Evolutionary conservation across 1,140 invertebrate species (phyloP), one percentile per base, ranked within the genome.

Genomic region (Drosophila santomea): DNA sequence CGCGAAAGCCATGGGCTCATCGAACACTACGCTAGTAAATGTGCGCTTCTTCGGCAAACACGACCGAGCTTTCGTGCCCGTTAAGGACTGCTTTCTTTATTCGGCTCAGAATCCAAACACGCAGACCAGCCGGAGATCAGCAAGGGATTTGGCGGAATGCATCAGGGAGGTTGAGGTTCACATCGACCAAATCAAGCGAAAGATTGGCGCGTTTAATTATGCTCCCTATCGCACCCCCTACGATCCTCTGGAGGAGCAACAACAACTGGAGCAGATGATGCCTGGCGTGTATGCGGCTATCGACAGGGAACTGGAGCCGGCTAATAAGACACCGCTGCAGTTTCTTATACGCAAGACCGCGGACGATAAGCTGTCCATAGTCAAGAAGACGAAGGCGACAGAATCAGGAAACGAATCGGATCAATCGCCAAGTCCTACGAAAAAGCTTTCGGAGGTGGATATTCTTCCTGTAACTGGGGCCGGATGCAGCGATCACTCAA

Each of bases 21-120:
- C 94, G 12, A 96, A 96, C 77, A 93, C 94, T 32, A 95, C 95
- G 0, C 93, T 95, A 58, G 96, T 98, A 1, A 98, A 98, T 93
- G 97, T 98, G 8, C 93, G 97, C 14, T 99, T 99, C 93, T 99
- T 99, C 93, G 98, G 98, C 4, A 96, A 96, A 47, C 98, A 99
- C 93, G 97, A 98, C 93, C 95, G 96, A 76, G 97, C 97, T 3
- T 98, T 97, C 97, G 96, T 99, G 11, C 95, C 97, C 0, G 93
- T 95, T 0, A 96, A 95, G 73, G 96, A 98, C 91, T 97, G 97
- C 73, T 98, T 95, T 91, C 93, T 98, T 17, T 98, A 96, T 74
- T 96, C 96, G 5, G 94, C 95, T 63, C 94, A 95, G 77, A 94
- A 95, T 84, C 95, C 95, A 0, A 95, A 95, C 61, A 80, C 81